A percentile compares a stretch with the other conserved stretches of the same genome.
phyloP scores from a whole-genome alignment of 2,888 invertebrate genomes.

The Zaprionus lineosus region DNA sequence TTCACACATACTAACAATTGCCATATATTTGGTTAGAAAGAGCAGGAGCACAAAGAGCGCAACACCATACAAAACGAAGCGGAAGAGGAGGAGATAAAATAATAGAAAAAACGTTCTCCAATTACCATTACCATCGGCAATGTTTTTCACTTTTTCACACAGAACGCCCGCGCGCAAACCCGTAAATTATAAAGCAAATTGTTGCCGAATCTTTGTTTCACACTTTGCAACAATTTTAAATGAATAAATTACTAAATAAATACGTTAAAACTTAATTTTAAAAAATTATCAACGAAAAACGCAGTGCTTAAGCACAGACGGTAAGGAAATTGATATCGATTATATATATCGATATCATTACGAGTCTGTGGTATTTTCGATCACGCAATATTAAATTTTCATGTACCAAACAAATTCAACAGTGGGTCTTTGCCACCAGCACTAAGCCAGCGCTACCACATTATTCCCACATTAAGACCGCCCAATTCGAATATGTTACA shows the following conservation, averaged over 20 bases:
- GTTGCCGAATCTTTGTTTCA: slow-evolving; percentile 31
- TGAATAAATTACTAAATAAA: slow-evolving; percentile 74
- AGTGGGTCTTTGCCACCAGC: slow-evolving; percentile 36
- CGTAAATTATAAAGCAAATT: slow-evolving; percentile 35
- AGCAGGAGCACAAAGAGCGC: slow-evolving; percentile 63
- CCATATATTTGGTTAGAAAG: slow-evolving; percentile 35
- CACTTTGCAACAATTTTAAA: slow-evolving; percentile 64
- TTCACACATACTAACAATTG: slow-evolving; percentile 43
- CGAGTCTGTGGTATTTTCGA: no score
- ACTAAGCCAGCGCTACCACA: background rate
- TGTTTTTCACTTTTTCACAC: slow-evolving; percentile 68
- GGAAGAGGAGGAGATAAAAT: slow-evolving; percentile 76
- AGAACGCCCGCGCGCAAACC: slow-evolving; percentile 45
- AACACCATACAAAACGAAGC: slow-evolving; percentile 69
- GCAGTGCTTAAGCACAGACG: slow-evolving; percentile 67
- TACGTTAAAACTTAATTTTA: slow-evolving; percentile 70
- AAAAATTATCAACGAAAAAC: slow-evolving; percentile 80
- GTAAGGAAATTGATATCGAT: slow-evolving; percentile 56
- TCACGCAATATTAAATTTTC: no score
- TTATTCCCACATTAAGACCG: no score
- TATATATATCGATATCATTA: slow-evolving; percentile 20
- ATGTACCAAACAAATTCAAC: slow-evolving; percentile 22
- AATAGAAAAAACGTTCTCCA: slow-evolving; percentile 80
- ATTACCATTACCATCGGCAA: slow-evolving; percentile 78
- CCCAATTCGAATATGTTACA: slow-evolving; percentile 1